Evolutionary conservation across 2,113 vertebrate genomes (phyloP).

Genomic region (Chloebia gouldiae): DNA sequence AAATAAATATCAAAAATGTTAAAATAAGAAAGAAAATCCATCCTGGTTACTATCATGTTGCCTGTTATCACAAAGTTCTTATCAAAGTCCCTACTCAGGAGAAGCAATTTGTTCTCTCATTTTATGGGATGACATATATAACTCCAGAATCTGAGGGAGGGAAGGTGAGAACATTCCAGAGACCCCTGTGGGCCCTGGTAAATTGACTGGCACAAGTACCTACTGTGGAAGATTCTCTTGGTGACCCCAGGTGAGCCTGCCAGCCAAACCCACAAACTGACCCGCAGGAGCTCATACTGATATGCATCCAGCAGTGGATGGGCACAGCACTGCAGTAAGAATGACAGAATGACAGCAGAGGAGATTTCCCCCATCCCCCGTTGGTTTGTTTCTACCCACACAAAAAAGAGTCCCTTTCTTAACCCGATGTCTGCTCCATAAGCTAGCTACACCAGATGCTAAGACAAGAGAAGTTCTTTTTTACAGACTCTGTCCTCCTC

Average conservation of each 20-base stretch:
- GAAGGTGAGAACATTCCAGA: not conserved
- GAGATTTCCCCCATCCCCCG: not conserved
- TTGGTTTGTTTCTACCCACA: not conserved
- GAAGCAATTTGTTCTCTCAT: not conserved
- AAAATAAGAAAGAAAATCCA: not conserved
- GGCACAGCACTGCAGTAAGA: not conserved
- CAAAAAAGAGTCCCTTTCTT: not conserved
- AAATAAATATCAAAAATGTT: not conserved
- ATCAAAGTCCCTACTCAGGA: not conserved
- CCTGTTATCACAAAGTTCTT: not conserved
- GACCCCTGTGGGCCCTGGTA: not conserved
- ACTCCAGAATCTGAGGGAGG: not conserved
- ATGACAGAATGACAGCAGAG: fast-evolving
- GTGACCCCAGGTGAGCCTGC: not conserved
- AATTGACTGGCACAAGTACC: fast-evolving
- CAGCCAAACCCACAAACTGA: not conserved
- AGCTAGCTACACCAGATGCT: not conserved
- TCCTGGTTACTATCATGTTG: not conserved
- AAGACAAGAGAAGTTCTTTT: not conserved
- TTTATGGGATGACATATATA: not conserved
- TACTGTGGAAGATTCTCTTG: not conserved
- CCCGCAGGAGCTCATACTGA: fast-evolving
- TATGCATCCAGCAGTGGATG: fast-evolving
- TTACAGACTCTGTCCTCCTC: not conserved
- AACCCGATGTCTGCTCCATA: not conserved